Percentiles rank a stretch among this genome's conserved stretches.
phyloP scores from a whole-genome alignment of 2,888 invertebrate genomes.

The Chydorus sphaericus region DNA sequence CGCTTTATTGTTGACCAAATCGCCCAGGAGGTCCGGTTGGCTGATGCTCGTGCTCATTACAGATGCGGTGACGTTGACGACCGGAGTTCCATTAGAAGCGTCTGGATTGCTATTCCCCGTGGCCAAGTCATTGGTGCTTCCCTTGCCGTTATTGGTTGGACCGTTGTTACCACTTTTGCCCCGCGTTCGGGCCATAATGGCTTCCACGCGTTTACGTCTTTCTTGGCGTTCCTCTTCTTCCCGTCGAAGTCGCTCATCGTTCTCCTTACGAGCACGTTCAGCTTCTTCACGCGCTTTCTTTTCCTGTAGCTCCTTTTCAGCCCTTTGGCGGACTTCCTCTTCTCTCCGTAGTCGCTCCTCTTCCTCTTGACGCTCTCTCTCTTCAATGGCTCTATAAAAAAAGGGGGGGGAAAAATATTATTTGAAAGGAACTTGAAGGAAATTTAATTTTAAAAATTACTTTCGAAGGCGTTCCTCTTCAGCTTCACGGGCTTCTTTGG shows the following conservation, averaged over 20 bases:
- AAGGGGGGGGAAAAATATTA: neutral
- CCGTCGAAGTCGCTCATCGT: conserved; percentile 61
- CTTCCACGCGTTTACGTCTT: conserved; percentile 77
- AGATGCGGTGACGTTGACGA: neutral
- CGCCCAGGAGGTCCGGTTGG: conserved; percentile 16
- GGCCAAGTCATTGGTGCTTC: conserved; percentile 29
- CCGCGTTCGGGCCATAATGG: conserved; percentile 82
- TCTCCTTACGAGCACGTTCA: conserved; percentile 61
- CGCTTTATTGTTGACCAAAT: conserved; percentile 19
- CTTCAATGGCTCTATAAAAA: conserved; percentile 7
- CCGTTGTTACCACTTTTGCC: conserved; percentile 28
- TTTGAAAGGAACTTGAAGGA: neutral
- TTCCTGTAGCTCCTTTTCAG: conserved; percentile 60
- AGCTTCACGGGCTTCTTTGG: conserved; percentile 59
- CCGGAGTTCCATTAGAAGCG: neutral
- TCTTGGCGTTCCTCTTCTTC: conserved; percentile 82
- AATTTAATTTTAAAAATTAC: conserved; percentile 14
- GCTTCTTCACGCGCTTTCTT: conserved; percentile 69
- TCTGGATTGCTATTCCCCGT: conserved; percentile 15
- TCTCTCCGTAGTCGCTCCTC: conserved; percentile 43
- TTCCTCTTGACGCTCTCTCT: conserved; percentile 43
- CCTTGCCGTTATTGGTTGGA: conserved; percentile 12
- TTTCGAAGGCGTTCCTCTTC: conserved; percentile 68
- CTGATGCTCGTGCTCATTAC: neutral
- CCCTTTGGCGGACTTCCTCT: conserved; percentile 43